Evolutionary conservation across 2,797 vertebrate species (phyloP).

Genomic region (Megalops cyprinoides): DNA sequence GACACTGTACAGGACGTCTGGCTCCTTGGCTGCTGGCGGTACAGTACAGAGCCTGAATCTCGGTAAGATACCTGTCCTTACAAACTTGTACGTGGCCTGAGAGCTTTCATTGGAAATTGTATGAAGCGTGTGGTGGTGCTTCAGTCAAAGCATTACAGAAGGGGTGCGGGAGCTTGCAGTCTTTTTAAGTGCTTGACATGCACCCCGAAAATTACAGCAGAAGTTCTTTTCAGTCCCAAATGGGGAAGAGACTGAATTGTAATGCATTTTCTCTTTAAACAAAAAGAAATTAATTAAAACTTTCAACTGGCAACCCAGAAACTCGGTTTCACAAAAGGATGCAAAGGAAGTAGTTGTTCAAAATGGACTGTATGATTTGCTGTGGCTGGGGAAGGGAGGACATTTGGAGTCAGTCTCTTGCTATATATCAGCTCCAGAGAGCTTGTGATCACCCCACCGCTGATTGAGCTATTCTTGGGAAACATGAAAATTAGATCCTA

Average conservation of each 20-base stretch:
- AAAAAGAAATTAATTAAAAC: not conserved
- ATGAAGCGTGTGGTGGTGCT: not conserved
- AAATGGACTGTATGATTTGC: not conserved
- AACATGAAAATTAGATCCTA: not conserved
- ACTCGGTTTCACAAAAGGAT: not conserved
- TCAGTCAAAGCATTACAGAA: not conserved
- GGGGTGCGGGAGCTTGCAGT: too few species aligned
- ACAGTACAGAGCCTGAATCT: slow-evolving; percentile 56
- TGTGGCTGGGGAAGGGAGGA: not conserved
- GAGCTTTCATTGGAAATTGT: not conserved
- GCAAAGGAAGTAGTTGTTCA: not conserved
- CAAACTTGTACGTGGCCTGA: too few species aligned
- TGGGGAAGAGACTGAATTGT: too few species aligned
- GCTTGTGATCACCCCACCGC: not conserved
- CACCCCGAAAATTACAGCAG: not conserved
- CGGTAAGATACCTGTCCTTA: slow-evolving; percentile 55
- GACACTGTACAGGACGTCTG: slow-evolving; percentile 65
- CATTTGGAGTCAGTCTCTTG: not conserved
- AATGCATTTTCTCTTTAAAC: not conserved
- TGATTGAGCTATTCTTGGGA: not conserved
- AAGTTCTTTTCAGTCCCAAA: too few species aligned
- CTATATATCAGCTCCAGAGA: not conserved
- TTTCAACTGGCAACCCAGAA: not conserved
- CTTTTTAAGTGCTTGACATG: not conserved
- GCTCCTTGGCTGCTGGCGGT: slow-evolving; percentile 53